Evolutionary conservation across 2,888 invertebrate genomes (phyloP).

Genomic region (Atrina japonica): DNA sequence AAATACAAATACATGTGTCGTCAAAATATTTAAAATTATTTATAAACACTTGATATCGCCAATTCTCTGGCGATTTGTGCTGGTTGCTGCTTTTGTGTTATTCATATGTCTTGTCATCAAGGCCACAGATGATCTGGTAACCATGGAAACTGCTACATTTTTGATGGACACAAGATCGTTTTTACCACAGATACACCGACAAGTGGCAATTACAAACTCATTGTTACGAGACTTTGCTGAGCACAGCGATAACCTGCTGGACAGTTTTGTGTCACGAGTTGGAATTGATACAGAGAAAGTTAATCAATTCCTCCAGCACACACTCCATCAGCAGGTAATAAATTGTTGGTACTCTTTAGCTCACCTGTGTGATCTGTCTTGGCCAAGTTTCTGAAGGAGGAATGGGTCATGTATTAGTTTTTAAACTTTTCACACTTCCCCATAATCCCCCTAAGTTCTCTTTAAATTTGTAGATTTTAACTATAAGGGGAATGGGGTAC

Average conservation of each 20-base stretch:
- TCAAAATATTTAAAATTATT: conserved; percentile 36
- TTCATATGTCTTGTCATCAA: conserved; percentile 58
- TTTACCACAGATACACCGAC: conserved; percentile 55
- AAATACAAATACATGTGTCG: background rate
- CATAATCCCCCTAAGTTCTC: too few species aligned
- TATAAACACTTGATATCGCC: conserved; percentile 60
- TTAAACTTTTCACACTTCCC: too few species aligned
- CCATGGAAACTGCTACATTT: conserved; percentile 63
- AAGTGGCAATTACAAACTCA: conserved; percentile 55
- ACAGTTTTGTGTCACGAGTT: conserved; percentile 53
- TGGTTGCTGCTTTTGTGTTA: conserved; percentile 60
- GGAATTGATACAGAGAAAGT: conserved; percentile 57
- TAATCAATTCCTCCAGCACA: conserved; percentile 58
- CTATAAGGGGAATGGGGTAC: background rate
- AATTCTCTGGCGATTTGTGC: conserved; percentile 60
- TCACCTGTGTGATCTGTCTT: too few species aligned
- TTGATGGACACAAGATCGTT: conserved; percentile 60
- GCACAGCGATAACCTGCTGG: conserved; percentile 67
- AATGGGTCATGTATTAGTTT: too few species aligned
- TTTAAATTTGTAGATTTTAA: too few species aligned
- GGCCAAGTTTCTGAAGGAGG: too few species aligned
- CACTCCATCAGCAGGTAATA: conserved; percentile 62
- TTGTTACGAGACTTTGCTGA: conserved; percentile 59
- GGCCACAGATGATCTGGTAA: conserved; percentile 60
- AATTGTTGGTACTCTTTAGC: background rate